Conservation (phyloP, 2,797 vertebrate species). For the Notoglanidium macrostoma region DNA sequence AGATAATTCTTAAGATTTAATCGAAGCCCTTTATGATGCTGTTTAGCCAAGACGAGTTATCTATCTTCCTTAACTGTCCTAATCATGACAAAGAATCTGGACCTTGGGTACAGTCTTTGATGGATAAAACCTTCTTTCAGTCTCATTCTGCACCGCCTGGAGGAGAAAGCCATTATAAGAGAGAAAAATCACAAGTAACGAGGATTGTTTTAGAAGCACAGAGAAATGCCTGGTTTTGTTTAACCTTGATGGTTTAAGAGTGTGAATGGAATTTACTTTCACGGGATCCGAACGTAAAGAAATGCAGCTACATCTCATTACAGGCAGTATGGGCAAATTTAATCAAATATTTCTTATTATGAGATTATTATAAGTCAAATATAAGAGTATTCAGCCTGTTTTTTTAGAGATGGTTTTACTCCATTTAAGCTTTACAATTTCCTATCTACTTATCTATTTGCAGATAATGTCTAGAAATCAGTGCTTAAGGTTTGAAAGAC, state of each 20-base stretch:
- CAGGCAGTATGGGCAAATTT: neutral
- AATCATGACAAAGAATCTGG: constrained; percentile 90
- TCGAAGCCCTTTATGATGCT: constrained; percentile 84
- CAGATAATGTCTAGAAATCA: neutral
- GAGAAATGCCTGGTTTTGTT: neutral
- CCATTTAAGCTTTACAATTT: neutral
- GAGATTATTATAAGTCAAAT: neutral
- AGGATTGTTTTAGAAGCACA: neutral
- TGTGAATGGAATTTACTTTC: constrained; percentile 5
- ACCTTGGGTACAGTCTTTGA: constrained; percentile 83
- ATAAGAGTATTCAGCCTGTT: neutral
- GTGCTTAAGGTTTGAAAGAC: neutral
- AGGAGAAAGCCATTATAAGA: constrained; percentile 70
- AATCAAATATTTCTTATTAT: neutral
- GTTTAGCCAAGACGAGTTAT: constrained; percentile 82
- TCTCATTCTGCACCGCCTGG: constrained; percentile 63
- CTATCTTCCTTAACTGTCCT: constrained; percentile 90
- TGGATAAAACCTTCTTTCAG: constrained; percentile 77
- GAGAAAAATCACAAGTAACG: constrained; percentile 62
- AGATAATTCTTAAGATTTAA: constrained; percentile 82
- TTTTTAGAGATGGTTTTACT: neutral
- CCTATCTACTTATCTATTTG: neutral
- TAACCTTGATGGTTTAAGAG: constrained; percentile 18
- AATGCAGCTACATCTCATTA: neutral
- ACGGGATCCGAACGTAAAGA: constrained; percentile 20